Conservation (phyloP, 1,140 invertebrate genomes). For the Papilio machaon region DNA sequence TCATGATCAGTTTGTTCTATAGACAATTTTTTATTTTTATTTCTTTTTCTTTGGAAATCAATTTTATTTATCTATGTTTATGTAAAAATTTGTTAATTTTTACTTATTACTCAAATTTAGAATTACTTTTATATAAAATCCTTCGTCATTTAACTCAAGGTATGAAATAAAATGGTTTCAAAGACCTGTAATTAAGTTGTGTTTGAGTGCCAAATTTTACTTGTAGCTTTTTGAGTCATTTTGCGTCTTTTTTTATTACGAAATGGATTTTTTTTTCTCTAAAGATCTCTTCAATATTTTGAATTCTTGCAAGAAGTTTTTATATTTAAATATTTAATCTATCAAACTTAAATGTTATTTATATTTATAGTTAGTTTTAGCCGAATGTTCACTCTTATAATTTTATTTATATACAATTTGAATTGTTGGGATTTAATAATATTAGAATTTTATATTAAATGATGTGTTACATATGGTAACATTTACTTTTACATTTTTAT, state of each 20-base stretch:
- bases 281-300: background rate
- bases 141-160: background rate
- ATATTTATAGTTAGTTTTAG: constrained; percentile 47
- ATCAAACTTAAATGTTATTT: background rate
- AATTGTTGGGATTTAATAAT: constrained; percentile 25
- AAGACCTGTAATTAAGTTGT: constrained; percentile 40
- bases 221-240: constrained; percentile 46
- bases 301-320: background rate
- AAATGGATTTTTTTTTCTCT: background rate
- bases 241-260: constrained; percentile 18
- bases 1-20: background rate
- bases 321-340: background rate
- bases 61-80: too few species aligned
- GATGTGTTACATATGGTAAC: background rate
- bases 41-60: too few species aligned
- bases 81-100: too few species aligned
- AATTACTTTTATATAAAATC: too few species aligned
- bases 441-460: constrained; percentile 26
- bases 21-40: constrained; percentile 8
- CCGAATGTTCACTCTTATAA: constrained; percentile 48
- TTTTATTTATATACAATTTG: constrained; percentile 19
- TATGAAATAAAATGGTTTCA: constrained; percentile 26
- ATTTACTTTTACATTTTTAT: constrained; percentile 36
- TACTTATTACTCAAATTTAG: too few species aligned
- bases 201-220: constrained; percentile 62